Percentiles rank a stretch among this genome's conserved stretches.
Conservation (phyloP, 2,888 invertebrate genomes). For the Serrognathus titanus region DNA sequence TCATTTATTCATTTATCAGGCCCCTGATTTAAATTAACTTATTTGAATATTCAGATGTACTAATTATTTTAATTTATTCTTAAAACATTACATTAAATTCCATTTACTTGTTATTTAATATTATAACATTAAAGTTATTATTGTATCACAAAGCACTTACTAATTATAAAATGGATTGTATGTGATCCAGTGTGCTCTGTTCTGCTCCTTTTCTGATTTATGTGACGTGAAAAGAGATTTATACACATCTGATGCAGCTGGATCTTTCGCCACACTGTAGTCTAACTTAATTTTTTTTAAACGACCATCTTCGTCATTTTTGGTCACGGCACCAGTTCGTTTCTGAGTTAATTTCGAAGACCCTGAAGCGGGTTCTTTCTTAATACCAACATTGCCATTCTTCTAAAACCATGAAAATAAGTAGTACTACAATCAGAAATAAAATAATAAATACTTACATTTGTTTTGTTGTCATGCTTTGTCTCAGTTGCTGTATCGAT, state of each 20-base stretch:
- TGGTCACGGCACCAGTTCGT: slow-evolving; percentile 25
- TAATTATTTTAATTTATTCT: too few species aligned
- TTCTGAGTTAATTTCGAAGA: slow-evolving; percentile 22
- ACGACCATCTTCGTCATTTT: slow-evolving; percentile 54
- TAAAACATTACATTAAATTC: too few species aligned
- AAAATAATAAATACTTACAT: slow-evolving; percentile 1
- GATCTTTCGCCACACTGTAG: slow-evolving; percentile 88
- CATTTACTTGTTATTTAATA: too few species aligned
- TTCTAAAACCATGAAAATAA: not conserved
- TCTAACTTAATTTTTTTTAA: slow-evolving; percentile 74
- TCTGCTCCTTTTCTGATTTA: slow-evolving; percentile 79
- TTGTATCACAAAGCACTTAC: slow-evolving; percentile 18
- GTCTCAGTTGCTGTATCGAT: slow-evolving; percentile 6
- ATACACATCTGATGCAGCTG: slow-evolving; percentile 83
- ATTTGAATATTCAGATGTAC: too few species aligned
- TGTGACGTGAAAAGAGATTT: slow-evolving; percentile 95
- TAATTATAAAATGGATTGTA: slow-evolving; percentile 94
- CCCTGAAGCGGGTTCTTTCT: not conserved
- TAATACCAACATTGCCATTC: slow-evolving; percentile 4
- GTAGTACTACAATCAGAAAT: too few species aligned
- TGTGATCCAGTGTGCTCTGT: slow-evolving; percentile 95
- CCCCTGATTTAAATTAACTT: too few species aligned
- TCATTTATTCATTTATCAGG: too few species aligned
- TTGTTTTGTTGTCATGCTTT: slow-evolving; percentile 10
- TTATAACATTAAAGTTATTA: too few species aligned